Evolutionary conservation across 2,888 invertebrate genomes (phyloP).

Genomic region (Noctua fimbriata): DNA sequence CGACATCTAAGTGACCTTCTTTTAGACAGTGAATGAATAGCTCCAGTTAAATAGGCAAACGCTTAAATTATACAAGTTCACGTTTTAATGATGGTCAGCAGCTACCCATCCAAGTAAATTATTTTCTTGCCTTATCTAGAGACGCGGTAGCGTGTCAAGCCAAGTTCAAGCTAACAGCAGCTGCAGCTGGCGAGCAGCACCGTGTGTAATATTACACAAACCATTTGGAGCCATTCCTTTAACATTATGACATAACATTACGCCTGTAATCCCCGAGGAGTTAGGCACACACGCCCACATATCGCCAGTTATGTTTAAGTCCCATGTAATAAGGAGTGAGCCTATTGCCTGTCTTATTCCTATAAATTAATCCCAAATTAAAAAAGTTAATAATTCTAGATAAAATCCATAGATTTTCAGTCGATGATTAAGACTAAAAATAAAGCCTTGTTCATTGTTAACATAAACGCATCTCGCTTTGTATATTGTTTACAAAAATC

Average conservation of each 20-base stretch:
- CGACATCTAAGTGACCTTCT: constrained; percentile 55
- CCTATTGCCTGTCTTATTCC: not conserved
- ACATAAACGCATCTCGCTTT: constrained; percentile 23
- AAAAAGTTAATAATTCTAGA: not conserved
- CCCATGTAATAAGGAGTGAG: not conserved
- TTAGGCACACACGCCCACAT: not conserved
- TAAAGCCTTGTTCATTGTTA: constrained; percentile 20
- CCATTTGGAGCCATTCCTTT: too few species aligned
- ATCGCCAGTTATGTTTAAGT: not conserved
- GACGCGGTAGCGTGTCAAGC: too few species aligned
- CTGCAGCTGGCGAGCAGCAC: too few species aligned
- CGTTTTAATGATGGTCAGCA: constrained; percentile 14
- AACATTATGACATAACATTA: not conserved
- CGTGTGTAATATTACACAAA: too few species aligned
- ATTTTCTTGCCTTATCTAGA: not conserved
- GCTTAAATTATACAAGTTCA: constrained; percentile 31
- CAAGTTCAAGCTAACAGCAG: too few species aligned
- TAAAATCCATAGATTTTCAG: not conserved
- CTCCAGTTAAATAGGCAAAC: constrained; percentile 42
- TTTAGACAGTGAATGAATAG: constrained; percentile 43
- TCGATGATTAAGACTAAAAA: constrained; percentile 12
- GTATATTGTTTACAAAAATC: constrained; percentile 37
- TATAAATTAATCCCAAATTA: not conserved
- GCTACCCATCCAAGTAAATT: not conserved
- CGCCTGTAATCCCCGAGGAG: not conserved